phyloP scores from a whole-genome alignment of 2,797 vertebrate genomes.

The Falco concolor region DNA sequence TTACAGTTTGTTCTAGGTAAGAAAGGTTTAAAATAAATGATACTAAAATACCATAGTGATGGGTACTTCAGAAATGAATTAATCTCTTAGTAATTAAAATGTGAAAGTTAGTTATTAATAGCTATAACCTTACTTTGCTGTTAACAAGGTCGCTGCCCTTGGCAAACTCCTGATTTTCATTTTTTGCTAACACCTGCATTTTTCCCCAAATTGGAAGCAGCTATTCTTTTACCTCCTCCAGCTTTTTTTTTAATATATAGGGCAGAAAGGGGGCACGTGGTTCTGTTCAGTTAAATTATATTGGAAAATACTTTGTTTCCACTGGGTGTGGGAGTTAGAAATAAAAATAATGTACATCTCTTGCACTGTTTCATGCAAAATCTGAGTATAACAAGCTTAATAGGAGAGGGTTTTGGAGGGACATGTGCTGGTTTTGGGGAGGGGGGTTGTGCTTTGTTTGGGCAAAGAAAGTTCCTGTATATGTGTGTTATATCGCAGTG shows the following conservation, averaged over 20 bases:
- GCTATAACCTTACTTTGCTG: not conserved
- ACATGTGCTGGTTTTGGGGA: not conserved
- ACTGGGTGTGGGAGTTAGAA: not conserved
- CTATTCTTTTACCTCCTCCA: not conserved
- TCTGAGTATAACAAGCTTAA: not conserved
- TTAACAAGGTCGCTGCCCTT: conserved; percentile 1
- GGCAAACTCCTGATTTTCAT: not conserved
- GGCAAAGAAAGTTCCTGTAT: not conserved
- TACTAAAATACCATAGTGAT: not conserved
- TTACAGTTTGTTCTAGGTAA: conserved; percentile 1
- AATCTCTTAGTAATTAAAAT: not conserved
- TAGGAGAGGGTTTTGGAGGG: fast-evolving
- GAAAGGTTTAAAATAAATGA: not conserved
- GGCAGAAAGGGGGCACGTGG: not conserved
- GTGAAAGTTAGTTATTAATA: not conserved
- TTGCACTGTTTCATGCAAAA: not conserved
- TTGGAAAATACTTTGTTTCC: not conserved
- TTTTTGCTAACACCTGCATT: not conserved
- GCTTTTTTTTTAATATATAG: not conserved
- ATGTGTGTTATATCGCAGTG: not conserved
- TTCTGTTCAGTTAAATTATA: not conserved
- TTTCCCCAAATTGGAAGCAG: not conserved
- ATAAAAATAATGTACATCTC: not conserved
- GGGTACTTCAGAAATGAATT: not conserved
- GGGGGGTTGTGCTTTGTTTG: not conserved